Percentiles rank a stretch among this genome's conserved stretches.
Evolutionary conservation across 1,140 invertebrate species (phyloP).

Genomic region (Arion vulgaris): DNA sequence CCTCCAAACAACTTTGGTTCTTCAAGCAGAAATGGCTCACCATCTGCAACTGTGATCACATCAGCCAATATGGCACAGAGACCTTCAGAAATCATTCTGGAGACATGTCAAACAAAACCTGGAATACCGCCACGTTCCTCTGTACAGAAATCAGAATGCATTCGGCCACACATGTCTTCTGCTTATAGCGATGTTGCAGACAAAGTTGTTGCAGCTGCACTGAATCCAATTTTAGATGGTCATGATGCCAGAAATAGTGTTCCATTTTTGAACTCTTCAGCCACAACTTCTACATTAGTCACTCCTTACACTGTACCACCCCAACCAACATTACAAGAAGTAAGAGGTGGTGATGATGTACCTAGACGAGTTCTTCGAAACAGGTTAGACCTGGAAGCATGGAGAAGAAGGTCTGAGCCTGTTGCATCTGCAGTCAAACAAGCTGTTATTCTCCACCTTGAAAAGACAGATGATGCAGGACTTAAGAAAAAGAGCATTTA

Average conservation of each 20-base stretch:
- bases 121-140: neutral
- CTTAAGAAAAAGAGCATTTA: conserved; percentile 16
- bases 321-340: neutral
- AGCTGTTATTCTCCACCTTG: neutral
- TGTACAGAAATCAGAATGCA: conserved; percentile 1
- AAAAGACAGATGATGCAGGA: neutral
- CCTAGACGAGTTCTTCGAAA: neutral
- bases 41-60: conserved; percentile 14
- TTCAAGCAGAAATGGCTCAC: neutral
- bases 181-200: conserved; percentile 11
- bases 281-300: neutral
- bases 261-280: neutral
- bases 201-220: conserved; percentile 15
- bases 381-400: neutral
- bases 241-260: neutral
- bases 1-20: neutral
- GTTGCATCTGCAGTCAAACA: conserved; percentile 3
- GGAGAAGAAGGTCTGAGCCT: conserved; percentile 28
- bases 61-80: neutral
- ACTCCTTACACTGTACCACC: neutral
- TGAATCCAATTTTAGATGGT: conserved; percentile 16
- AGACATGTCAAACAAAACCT: conserved; percentile 2
- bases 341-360: neutral
- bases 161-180: neutral
- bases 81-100: neutral